Conservation (phyloP, 2,888 invertebrate species). For the Ormyrus thymus region DNA sequence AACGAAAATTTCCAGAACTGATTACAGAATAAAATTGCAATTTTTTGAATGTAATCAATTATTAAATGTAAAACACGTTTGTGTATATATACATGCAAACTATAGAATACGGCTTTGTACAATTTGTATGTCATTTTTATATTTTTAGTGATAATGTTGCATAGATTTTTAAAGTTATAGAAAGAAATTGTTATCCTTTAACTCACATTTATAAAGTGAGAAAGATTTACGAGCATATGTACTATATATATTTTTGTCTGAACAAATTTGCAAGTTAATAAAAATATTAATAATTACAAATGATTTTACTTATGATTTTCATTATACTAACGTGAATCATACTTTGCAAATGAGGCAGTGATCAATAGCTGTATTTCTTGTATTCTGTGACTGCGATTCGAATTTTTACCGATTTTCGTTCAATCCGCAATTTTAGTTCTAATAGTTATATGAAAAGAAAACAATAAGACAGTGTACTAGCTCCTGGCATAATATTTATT, state of each 20-base stretch:
- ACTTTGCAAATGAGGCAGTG: no score
- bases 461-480: not conserved
- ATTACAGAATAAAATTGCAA: not conserved
- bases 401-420: no score
- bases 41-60: not conserved
- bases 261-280: not conserved
- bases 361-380: no score
- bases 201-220: not conserved
- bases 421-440: no score
- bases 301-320: not conserved
- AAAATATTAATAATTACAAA: slow-evolving; percentile 2
- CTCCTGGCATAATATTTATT: slow-evolving; percentile 27
- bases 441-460: not conserved
- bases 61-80: not conserved
- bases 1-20: not conserved
- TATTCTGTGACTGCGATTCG: no score
- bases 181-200: not conserved
- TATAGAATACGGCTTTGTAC: not conserved
- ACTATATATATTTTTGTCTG: not conserved
- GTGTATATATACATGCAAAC: not conserved
- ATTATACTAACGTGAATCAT: no score
- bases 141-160: slow-evolving; percentile 5
- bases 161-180: slow-evolving; percentile 3
- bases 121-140: slow-evolving; percentile 10
- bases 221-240: no score